phyloP scores from a whole-genome alignment of 2,888 invertebrate species.

The Leptinotarsa rubiginosa region DNA sequence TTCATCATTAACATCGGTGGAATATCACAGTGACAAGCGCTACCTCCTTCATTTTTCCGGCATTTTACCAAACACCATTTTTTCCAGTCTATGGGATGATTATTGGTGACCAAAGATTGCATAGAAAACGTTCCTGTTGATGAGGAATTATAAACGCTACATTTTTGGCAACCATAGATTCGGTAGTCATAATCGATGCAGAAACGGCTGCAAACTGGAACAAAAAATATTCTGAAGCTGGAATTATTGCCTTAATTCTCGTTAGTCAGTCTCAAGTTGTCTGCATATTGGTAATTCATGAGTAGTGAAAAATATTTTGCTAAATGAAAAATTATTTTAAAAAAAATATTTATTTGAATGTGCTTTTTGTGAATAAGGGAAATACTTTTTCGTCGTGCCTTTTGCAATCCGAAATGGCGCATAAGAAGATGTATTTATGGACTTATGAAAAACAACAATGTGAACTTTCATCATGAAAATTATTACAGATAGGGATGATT shows the following conservation, averaged over 20 bases:
- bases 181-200: constrained; percentile 63
- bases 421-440: no score
- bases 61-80: constrained; percentile 76
- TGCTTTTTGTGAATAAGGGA: no score
- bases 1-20: constrained; percentile 68
- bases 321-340: no score
- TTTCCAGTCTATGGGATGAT: constrained; percentile 68
- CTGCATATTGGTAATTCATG: neutral
- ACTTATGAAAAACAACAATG: no score
- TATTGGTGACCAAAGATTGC: constrained; percentile 26
- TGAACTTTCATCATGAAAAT: no score
- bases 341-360: no score
- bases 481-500: no score
- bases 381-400: no score
- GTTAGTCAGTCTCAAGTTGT: neutral
- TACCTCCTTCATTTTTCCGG: constrained; percentile 78
- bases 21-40: constrained; percentile 80
- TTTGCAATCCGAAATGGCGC: no score
- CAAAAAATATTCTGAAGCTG: neutral
- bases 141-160: constrained; percentile 63
- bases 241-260: neutral
- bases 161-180: constrained; percentile 66
- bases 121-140: neutral
- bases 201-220: constrained; percentile 68
- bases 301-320: no score